A percentile compares a stretch with the other conserved stretches of the same genome.
Conservation (phyloP, 2,113 vertebrate genomes). For the Procavia capensis region DNA sequence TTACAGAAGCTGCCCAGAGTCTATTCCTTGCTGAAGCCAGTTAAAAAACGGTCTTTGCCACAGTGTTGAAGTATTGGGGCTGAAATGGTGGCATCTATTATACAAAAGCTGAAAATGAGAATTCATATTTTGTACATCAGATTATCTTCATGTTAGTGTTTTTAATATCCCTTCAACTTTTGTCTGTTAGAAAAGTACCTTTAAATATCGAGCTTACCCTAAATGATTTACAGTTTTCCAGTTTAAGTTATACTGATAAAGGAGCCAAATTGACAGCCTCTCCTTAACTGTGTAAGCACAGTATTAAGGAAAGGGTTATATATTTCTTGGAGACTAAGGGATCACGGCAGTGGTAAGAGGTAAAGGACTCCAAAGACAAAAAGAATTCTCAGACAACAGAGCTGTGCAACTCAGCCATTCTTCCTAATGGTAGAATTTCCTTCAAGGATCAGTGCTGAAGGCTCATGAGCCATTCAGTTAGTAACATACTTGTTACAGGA, state of each 20-base stretch:
- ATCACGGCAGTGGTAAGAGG: not conserved
- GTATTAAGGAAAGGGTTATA: not conserved
- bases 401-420: not conserved
- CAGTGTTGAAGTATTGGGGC: not conserved
- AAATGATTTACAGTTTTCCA: not conserved
- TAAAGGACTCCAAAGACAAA: not conserved
- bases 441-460: not conserved
- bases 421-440: not conserved
- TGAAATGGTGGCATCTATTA: not conserved
- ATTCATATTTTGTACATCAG: not conserved
- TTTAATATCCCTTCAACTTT: not conserved
- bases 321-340: not conserved
- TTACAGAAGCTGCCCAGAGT: not conserved
- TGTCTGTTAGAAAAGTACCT: not conserved
- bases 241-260: not conserved
- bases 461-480: not conserved
- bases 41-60: not conserved
- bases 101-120: not conserved
- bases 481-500: not conserved
- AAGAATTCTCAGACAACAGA: not conserved
- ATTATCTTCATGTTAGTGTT: not conserved
- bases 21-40: not conserved
- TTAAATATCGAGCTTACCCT: not conserved
- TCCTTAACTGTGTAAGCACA: not conserved
- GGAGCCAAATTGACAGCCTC: not conserved